Percentiles rank a stretch among this genome's conserved stretches.
phyloP scores from a whole-genome alignment of 2,113 vertebrate species.

The Scophthalmus maximus region DNA sequence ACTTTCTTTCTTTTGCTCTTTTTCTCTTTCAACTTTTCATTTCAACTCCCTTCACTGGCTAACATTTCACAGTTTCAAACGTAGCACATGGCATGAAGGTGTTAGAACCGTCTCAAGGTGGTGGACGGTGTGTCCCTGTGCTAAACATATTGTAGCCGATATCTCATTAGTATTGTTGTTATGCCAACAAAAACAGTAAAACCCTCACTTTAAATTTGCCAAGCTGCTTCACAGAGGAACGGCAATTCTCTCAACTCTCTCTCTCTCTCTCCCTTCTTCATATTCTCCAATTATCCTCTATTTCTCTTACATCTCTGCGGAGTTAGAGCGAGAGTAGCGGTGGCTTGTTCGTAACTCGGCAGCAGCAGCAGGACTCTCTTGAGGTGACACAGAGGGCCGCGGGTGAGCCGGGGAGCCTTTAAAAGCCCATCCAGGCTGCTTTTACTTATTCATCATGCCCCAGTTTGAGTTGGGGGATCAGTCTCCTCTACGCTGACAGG shows the following conservation, averaged over 20 bases:
- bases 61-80: too few relatives aligned
- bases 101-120: too few relatives aligned
- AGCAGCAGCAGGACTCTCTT: conserved; percentile 28
- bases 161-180: too few relatives aligned
- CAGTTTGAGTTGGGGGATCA: conserved; percentile 77
- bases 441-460: conserved; percentile 83
- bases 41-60: too few relatives aligned
- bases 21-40: too few relatives aligned
- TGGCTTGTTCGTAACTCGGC: conserved; percentile 40
- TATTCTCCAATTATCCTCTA: not conserved
- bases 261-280: conserved; percentile 3
- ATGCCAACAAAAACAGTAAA: too few relatives aligned
- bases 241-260: not conserved
- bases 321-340: conserved; percentile 31
- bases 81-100: too few relatives aligned
- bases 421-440: conserved; percentile 77
- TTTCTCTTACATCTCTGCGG: conserved; percentile 16
- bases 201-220: not conserved
- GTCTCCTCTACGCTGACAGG: conserved; percentile 58
- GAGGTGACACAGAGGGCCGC: conserved; percentile 53
- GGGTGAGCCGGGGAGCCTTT: conserved; percentile 69
- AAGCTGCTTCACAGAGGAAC: not conserved
- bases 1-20: too few relatives aligned
- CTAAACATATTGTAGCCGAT: too few relatives aligned
- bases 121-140: too few relatives aligned